Evolutionary conservation across 2,888 invertebrate genomes (phyloP).

Genomic region (Eueremaeus valkanovi): DNA sequence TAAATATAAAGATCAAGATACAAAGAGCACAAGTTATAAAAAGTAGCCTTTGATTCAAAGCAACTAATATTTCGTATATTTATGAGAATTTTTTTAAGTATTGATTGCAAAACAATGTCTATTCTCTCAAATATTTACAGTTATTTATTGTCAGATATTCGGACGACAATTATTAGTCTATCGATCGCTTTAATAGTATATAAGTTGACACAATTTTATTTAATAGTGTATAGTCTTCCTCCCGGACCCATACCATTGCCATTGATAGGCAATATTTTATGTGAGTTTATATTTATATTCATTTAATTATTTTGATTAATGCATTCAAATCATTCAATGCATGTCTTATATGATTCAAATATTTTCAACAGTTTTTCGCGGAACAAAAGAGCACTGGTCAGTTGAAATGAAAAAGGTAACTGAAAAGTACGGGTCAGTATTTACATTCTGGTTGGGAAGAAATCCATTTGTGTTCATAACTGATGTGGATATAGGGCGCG

Average conservation of each 20-base stretch:
- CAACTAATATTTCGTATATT: no score
- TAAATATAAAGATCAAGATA: no score
- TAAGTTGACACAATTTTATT: background rate
- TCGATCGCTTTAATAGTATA: background rate
- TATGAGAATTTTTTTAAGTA: no score
- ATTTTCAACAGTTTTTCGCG: background rate
- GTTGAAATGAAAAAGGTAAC: background rate
- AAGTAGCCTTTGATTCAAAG: no score
- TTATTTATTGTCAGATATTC: no score
- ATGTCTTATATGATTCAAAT: no score
- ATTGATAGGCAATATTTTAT: conserved; percentile 1
- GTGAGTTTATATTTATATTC: no score
- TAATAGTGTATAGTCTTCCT: background rate
- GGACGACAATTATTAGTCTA: background rate
- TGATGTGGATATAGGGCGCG: conserved; percentile 4
- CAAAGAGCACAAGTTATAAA: no score
- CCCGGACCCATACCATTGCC: conserved; percentile 24
- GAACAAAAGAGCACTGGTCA: background rate
- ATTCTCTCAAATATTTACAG: no score
- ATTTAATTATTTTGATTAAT: no score
- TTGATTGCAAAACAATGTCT: no score
- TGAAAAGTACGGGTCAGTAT: conserved; percentile 11
- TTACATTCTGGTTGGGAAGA: conserved; percentile 7
- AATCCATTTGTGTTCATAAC: background rate
- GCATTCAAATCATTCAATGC: no score